Evolutionary conservation across 2,797 vertebrate species (phyloP).

Genomic region (Acridotheres tristis): DNA sequence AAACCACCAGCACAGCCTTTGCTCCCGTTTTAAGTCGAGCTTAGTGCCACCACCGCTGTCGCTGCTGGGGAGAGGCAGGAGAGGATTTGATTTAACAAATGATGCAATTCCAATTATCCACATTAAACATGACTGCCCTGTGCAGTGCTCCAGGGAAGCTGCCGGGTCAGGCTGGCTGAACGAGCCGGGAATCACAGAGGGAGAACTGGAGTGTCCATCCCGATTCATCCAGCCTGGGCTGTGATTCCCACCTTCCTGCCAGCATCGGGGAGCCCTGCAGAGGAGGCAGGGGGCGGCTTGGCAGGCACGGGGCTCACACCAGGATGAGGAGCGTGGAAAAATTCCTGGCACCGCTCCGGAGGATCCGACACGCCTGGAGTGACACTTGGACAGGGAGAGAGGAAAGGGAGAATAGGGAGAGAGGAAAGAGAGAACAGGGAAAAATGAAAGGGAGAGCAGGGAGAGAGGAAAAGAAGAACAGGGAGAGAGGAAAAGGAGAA

Average conservation of each 20-base stretch:
- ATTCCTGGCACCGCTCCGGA: not conserved
- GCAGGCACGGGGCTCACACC: accelerated
- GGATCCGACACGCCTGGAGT: accelerated
- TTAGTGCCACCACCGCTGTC: not conserved
- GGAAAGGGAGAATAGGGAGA: no score
- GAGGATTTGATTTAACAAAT: not conserved
- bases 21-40: not conserved
- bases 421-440: no score
- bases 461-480: not conserved
- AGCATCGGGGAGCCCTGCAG: not conserved
- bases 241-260: not conserved
- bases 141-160: not conserved
- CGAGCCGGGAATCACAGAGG: not conserved
- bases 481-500: no score
- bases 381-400: not conserved
- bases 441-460: no score
- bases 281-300: accelerated
- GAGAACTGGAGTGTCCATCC: not conserved
- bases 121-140: not conserved
- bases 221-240: not conserved
- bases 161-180: not conserved
- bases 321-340: accelerated
- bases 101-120: not conserved
- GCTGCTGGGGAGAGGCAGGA: not conserved
- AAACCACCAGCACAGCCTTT: not conserved